Evolutionary conservation across 2,888 invertebrate genomes (phyloP), one percentile per base, ranked within the genome.

Genomic region (Holacanthella duospinosa): DNA sequence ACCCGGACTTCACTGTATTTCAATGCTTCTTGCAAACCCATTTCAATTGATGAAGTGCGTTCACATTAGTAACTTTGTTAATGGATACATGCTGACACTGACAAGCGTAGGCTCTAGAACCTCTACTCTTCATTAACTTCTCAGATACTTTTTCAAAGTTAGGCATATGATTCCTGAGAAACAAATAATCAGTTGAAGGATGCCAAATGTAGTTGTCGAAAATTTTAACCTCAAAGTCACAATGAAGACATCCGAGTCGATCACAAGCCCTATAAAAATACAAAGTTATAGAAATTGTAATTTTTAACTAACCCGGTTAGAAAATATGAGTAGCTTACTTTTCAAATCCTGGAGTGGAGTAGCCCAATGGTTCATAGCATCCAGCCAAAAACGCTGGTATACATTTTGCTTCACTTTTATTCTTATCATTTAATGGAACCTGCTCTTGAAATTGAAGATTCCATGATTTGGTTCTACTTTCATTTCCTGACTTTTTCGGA

Each of bases 171-270:
- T 71, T 71, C 56, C 71, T 24, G 1, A 72, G 59, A 58, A 72
- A 72, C n/a, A 70, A 62, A 59, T 72, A 72, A 59, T 72, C 71
- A 2, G 70, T 70, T 44, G 62, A 61, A 1, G 64, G 16, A 36
- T 71, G 65, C 72, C 72, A 72, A 9, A 53, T 36, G 36, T 60
- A 72, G 54, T 72, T 72, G 59, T 72, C 72, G 60, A 72, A 70
- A 12, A 26, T 16, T 9, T 65, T 25, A 2, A 72, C 68, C 24
- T 66, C 43, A 55, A 71, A 71, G 58, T 72, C 71, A 56, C 72
- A 72, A 2, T 66, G 55, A 1, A 71, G 36, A 57, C 72, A 72
- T 61, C 70, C 69, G 21, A 72, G 64, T 55, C 62, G 64, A 53
- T 68, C 69, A 48, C 72, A 72, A 28, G 72, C 68, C 61, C 72